Evolutionary conservation across 1,140 invertebrate species (phyloP), one percentile per base, ranked within the genome.

Genomic region (Euborellia annulipes): DNA sequence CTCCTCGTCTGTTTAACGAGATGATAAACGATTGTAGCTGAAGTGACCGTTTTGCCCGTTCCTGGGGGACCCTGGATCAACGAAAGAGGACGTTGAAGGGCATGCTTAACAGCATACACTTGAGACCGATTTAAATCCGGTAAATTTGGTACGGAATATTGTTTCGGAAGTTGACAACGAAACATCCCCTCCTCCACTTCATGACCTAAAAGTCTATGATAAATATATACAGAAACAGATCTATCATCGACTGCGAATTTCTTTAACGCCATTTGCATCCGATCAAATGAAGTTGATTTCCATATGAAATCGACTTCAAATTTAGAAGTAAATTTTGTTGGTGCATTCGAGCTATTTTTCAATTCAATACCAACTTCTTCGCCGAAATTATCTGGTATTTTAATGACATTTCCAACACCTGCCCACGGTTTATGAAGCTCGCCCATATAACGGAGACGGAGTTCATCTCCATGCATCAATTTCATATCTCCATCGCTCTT

Each of bases 261-360:
- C 36, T 85, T 77, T 18, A 98, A 64, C 0, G 95, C 92, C 18
- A 85, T 71, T 57, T 95, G 89, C 95, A 99, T 98, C 86, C 90
- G 79, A 63, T 98, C 93, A 65, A 99, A 99, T 36, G 89, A 93
- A 1, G 94, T 98, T 45, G 92, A 93, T 61, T 99, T 99, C 96
- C 95, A 99, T 17, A 98, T 96, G 67, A 98, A 99, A 66, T 99
- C 95, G 9, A 98, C 89, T 0, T 93, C 88, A 68, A 97, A 99
- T 62, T 95, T 95, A 38, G 85, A 85, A 17, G 82, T 86, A 59
- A 87, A 92, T 49, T 94, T 90, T 0, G 82, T 81, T 0, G 93
- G 92, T 0, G 90, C 89, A 16, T 85, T 86, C 14, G 79, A 75
- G 53, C 85, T 89, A 50, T 78, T 82, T 59, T 96, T 97, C 54